Base-by-base conservation (phyloP, 2,888 invertebrate genomes). In the Prosopocoilus inquinatus region DNA sequence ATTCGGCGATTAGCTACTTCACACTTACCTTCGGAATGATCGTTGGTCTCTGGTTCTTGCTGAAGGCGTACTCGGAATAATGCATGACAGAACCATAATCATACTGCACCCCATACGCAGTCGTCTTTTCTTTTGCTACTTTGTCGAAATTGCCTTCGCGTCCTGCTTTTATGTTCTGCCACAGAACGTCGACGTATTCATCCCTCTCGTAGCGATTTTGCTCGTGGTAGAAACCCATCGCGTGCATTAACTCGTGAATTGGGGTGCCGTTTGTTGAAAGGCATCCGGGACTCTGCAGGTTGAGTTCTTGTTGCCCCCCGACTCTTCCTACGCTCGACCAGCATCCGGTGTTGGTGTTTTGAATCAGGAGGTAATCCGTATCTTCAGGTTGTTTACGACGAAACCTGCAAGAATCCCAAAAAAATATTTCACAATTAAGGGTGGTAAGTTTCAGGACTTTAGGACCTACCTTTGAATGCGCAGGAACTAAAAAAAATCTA, bases 1-100 rank as follows among this genome's bases (percentile, higher is more conserved):
- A 39, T 41, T 28, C n/a, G 4, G 12, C 28, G 8, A 13, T 13
- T 15, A 12, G 15, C 13, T 15, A 35, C n/a, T 20, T 38, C 11
- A 16, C 38, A 13, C 12, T 11, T 36, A 44, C 50, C 50, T 50
- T 50, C 12, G 50, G 16, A 32, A 46, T 32, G 49, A 91, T 89
- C 0, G 91, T 91, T 11, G 87, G 84, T 66, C 81, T 77, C 5
- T 84, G 83, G 71, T 91, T 91, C 54, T 69, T 81, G 2, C 90
- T 88, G 76, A 91, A 91, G 2, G 91, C 90, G 46, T 83, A 85
- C 15, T 83, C 81, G 0, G 90, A 90, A 73, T 91, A 91, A 70
- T 91, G 91, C 90, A 91, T 90, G 1, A 91, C 89, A 64, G 90
- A 90, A 65, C 85, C 83, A 73, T 88, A 91, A 74, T 91, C 91